These are phyloP conservation scores for Neosilurus hyrtlii DNA, from an alignment of 2,797 vertebrate species.

Conservation along the genomic window DNA sequence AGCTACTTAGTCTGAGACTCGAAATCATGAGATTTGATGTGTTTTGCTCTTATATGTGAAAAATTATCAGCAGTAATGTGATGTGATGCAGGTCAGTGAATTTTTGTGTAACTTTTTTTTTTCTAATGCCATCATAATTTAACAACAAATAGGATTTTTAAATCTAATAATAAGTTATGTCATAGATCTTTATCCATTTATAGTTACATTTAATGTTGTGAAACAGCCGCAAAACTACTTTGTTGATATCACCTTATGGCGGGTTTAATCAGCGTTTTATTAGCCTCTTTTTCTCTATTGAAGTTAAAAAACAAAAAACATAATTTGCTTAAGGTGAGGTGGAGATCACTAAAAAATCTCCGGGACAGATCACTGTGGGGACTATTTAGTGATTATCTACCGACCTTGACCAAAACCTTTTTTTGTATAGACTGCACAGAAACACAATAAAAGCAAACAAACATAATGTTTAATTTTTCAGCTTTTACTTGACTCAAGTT, in stretches of 20 bases:
- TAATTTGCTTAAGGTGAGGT: no score
- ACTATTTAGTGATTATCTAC: no score
- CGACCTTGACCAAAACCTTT: no score
- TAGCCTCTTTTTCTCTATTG: not conserved
- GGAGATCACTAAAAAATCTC: no score
- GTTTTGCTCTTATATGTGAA: not conserved
- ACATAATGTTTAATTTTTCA: no score
- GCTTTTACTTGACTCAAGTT: no score
- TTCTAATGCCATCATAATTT: not conserved
- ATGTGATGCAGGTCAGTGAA: not conserved
- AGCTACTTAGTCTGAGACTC: not conserved
- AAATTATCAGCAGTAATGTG: not conserved
- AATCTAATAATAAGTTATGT: not conserved
- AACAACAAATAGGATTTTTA: not conserved
- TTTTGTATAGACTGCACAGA: no score
- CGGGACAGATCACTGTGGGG: no score
- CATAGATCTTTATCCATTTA: not conserved
- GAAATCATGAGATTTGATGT: not conserved
- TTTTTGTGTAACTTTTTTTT: not conserved
- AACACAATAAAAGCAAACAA: no score
- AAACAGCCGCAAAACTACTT: not conserved
- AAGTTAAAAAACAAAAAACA: not conserved
- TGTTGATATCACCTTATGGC: not conserved
- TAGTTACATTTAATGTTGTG: not conserved
- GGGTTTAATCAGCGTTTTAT: not conserved